Evolutionary conservation across 2,888 invertebrate species (phyloP).

Genomic region (Ptychoptera contaminata): DNA sequence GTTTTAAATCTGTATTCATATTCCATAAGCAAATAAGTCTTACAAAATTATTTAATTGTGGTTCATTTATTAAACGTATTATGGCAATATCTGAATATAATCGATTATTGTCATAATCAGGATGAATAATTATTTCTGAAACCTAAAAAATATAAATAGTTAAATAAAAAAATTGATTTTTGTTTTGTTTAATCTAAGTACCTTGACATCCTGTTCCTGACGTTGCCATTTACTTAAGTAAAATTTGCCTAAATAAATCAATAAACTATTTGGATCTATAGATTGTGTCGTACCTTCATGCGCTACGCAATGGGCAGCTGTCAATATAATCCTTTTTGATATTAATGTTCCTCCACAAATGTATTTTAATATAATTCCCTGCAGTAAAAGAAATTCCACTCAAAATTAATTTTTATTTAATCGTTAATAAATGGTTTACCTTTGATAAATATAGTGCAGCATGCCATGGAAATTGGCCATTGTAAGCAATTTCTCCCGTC

Average conservation of each 20-base stretch:
- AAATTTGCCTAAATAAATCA: conserved; percentile 26
- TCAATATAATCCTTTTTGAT: conserved; percentile 21
- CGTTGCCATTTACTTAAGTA: conserved; percentile 12
- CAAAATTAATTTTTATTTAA: conserved; percentile 4
- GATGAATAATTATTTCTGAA: not conserved
- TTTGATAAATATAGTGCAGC: conserved; percentile 17
- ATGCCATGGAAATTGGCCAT: conserved; percentile 33
- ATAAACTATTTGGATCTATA: conserved; percentile 20
- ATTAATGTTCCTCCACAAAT: conserved; percentile 30
- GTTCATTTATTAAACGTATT: conserved; percentile 23
- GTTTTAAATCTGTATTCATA: not conserved
- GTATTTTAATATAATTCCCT: conserved; percentile 16
- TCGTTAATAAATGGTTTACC: no score
- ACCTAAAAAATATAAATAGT: no score
- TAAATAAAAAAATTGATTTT: no score
- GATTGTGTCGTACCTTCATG: conserved; percentile 13
- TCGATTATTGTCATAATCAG: not conserved
- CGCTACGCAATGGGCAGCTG: conserved; percentile 22
- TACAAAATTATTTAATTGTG: conserved; percentile 18
- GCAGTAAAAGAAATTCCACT: conserved; percentile 10
- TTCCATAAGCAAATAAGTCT: conserved; percentile 29
- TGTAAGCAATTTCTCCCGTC: conserved; percentile 15
- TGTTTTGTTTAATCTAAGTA: not conserved
- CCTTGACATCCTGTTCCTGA: conserved; percentile 1
- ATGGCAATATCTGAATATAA: conserved; percentile 21